Conservation (phyloP, 2,797 vertebrate genomes). For the Anas capensis region DNA sequence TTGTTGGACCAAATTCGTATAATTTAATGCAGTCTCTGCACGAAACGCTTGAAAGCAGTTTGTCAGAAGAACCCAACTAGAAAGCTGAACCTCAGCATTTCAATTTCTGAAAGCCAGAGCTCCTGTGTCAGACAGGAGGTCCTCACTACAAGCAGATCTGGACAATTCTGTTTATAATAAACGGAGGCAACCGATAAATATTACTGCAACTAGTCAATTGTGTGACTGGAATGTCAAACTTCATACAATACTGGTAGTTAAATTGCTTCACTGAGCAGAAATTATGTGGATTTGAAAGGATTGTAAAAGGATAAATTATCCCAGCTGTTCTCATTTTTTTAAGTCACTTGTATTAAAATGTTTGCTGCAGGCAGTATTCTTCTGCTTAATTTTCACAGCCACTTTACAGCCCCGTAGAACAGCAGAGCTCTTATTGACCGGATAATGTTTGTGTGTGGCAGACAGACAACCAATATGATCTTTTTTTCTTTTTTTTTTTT, state of each 20-base stretch:
- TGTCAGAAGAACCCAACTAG: neutral
- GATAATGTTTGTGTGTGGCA: neutral
- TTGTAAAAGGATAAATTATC: conserved; percentile 50
- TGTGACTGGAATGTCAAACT: conserved; percentile 49
- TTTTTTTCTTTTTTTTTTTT: neutral
- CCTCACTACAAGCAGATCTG: neutral
- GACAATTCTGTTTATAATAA: conserved; percentile 34
- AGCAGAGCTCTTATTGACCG: neutral
- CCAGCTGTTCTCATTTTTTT: conserved; percentile 29
- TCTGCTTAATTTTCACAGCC: neutral
- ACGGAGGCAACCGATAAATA: neutral
- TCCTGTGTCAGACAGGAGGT: neutral
- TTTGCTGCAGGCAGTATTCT: neutral
- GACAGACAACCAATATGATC: neutral
- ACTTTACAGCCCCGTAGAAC: neutral
- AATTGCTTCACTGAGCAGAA: conserved; percentile 47
- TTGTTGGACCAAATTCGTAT: neutral
- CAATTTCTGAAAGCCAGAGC: neutral
- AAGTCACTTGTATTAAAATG: conserved; percentile 32
- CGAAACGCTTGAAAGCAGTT: conserved; percentile 6
- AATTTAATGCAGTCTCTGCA: neutral
- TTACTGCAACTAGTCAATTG: conserved; percentile 22
- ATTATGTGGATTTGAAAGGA: conserved; percentile 45
- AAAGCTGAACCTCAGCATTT: conserved; percentile 12
- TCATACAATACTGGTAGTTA: conserved; percentile 6